Conservation (phyloP, 2,888 invertebrate genomes). For the Cheilosia soror region DNA sequence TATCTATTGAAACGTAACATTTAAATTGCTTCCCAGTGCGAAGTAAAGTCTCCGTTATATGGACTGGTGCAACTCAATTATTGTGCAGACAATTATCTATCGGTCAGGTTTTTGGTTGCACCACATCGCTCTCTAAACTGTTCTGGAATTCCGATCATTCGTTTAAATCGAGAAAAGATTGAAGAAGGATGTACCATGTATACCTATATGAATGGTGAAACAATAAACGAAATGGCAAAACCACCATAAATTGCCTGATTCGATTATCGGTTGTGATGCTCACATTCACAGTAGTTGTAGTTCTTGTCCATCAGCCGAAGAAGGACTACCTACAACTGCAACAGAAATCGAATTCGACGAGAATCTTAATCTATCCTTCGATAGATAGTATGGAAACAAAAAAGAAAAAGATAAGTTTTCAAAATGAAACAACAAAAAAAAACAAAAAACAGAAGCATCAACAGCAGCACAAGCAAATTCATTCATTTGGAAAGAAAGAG, state of each 20-base stretch:
- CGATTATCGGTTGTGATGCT: constrained; percentile 71
- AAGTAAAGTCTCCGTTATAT: not conserved
- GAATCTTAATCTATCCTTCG: constrained; percentile 64
- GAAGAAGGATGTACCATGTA: constrained; percentile 21
- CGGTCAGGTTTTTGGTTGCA: constrained; percentile 64
- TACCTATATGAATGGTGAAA: constrained; percentile 58
- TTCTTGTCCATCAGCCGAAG: constrained; percentile 24
- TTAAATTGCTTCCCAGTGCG: constrained; percentile 28
- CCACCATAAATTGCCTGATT: constrained; percentile 74
- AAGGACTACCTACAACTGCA: not conserved
- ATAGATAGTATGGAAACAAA: not conserved
- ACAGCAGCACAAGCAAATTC: constrained; percentile 30
- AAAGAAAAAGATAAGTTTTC: constrained; percentile 21
- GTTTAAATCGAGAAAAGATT: constrained; percentile 53
- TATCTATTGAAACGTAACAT: constrained; percentile 22
- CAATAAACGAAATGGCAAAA: constrained; percentile 69
- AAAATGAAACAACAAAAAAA: constrained; percentile 31
- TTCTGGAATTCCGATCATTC: constrained; percentile 43
- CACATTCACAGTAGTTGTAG: constrained; percentile 56
- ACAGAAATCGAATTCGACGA: constrained; percentile 47
- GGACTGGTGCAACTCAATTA: constrained; percentile 62
- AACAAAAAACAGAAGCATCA: constrained; percentile 13
- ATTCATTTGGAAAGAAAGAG: constrained; percentile 48
- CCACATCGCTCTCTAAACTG: constrained; percentile 48
- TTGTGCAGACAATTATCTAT: constrained; percentile 69